Evolutionary conservation across 2,113 vertebrate species (phyloP), one percentile per base, ranked within the genome.

Genomic region (Butastur rufipennis): DNA sequence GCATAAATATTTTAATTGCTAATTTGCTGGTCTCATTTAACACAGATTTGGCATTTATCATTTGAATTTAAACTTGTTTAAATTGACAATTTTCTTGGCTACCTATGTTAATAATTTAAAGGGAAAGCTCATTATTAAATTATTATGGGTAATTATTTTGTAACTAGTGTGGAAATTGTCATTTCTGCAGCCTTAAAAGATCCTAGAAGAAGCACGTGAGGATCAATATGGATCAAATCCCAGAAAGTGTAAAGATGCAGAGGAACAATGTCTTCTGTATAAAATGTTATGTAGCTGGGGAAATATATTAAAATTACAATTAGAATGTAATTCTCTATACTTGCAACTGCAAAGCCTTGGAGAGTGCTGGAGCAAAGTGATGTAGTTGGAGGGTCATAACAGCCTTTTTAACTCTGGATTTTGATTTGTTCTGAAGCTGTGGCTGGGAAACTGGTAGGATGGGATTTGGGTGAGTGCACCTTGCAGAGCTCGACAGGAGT

Each of bases 1-100:
- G 79, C 92, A 91, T 94, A 96, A 97, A 97, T 97, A 97, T 97
- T 98, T 97, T 97, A 96, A 97, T 98, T 96, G 93, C 93, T 97
- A 95, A 98, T 98, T 96, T 97, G 81, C 94, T 84, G 86, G 72
- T 94, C 95, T 93, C 96, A 94, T 96, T 98, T 98, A 98, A 86
- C 97, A 96, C 86, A 86, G 96, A 95, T 85, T 59, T 83, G 71
- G 50, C 77, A 92, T 91, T 96, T 87, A 80, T 95, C 82, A 95
- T 83, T 86, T 96, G 83, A 95, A 94, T 95, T 93, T 95, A 88
- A 93, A 79, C 62, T 97, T 97, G 93, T 95, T 94, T 88, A 91
- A 81, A 97, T 58, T 95, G 92, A 96, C 87, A 17, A 96, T 93
- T 97, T 97, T 96, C 91, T 96, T 96, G 96, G 94, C 93, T 95